Conservation (phyloP, 2,888 invertebrate genomes). For the Tetragonisca angustula region DNA sequence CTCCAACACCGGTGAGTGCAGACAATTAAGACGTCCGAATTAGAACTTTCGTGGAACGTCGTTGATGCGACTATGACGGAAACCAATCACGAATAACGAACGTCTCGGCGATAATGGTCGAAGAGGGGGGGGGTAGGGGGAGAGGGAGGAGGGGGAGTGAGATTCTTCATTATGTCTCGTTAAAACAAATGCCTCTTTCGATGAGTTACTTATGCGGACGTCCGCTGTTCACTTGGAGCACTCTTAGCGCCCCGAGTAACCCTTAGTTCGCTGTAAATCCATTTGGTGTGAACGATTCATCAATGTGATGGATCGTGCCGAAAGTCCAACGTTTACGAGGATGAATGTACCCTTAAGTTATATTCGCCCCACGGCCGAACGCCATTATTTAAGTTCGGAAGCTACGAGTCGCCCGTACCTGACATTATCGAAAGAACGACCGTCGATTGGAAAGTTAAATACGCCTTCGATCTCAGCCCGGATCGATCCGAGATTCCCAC, state of each 20-base stretch:
- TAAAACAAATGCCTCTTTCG: conserved; percentile 40
- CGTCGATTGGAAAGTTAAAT: conserved; percentile 59
- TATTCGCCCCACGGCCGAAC: conserved; percentile 57
- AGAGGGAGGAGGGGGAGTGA: not conserved
- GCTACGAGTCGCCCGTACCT: conserved; percentile 30
- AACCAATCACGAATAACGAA: conserved; percentile 31
- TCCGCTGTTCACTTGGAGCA: conserved; percentile 40
- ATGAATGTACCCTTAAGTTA: conserved; percentile 69
- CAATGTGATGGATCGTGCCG: conserved; percentile 72
- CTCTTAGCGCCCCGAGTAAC: conserved; percentile 50
- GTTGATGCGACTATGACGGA: conserved; percentile 2
- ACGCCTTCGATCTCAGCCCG: conserved; percentile 11
- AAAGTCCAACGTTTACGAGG: conserved; percentile 68
- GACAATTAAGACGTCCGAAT: conserved; percentile 16
- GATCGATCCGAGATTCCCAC: conserved; percentile 17
- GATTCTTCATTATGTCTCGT: conserved; percentile 44
- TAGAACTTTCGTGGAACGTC: not conserved
- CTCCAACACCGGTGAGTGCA: too few relatives aligned
- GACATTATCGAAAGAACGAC: conserved; percentile 50
- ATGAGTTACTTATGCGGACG: conserved; percentile 49
- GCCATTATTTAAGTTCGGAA: conserved; percentile 66
- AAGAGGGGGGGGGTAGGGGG: too few relatives aligned
- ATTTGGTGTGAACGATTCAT: conserved; percentile 70
- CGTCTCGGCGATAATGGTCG: conserved; percentile 16
- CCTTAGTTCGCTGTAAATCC: conserved; percentile 59